Evolutionary conservation across 2,888 invertebrate genomes (phyloP), one percentile per base, ranked within the genome.

Genomic region (Cantharis lateralis): DNA sequence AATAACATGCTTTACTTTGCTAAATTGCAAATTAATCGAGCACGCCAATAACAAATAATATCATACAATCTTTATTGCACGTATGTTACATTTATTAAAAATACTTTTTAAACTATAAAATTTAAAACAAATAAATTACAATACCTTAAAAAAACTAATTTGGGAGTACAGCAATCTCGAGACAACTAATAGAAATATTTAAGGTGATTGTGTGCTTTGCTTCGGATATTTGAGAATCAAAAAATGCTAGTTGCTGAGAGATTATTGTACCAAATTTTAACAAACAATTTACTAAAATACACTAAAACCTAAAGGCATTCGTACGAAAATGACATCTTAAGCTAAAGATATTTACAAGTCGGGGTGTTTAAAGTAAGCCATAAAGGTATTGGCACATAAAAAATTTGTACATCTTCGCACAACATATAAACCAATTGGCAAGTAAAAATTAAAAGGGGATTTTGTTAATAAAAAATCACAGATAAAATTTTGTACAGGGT

Each of bases 1-100:
- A 74, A 74, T 74, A 69, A 74, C 74, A 74, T 70, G 74, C 63
- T 74, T 74, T 70, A 64, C 70, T 63, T 20, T 18, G 63, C 70
- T 13, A 63, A 70, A 74, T 74, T 74, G 68, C 69, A 74, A 74
- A 74, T 70, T 70, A 70, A 74, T 74, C 63, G 48, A 74, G 32
- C 70, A 74, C 70, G 32, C 20, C 70, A 74, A 74, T 74, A 74
- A 74, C 69, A 74, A 74, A 24, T 74, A 74, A 70, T 70, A 69
- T 32, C 69, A 71, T 71, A 66, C 70, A 66, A 66, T 15, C 68
- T 75, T 75, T 75, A 75, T 75, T 71, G 75, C 75, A 71, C 61
- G 69, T 75, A 71, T 71, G 64, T 70, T 70, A 73, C 73, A 68
- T 28, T 70, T 74, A 70, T 74, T 74, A 70, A 74, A 74, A 69